Base-by-base conservation (phyloP, 1,140 invertebrate genomes). In the Leptinotarsa defecta region DNA sequence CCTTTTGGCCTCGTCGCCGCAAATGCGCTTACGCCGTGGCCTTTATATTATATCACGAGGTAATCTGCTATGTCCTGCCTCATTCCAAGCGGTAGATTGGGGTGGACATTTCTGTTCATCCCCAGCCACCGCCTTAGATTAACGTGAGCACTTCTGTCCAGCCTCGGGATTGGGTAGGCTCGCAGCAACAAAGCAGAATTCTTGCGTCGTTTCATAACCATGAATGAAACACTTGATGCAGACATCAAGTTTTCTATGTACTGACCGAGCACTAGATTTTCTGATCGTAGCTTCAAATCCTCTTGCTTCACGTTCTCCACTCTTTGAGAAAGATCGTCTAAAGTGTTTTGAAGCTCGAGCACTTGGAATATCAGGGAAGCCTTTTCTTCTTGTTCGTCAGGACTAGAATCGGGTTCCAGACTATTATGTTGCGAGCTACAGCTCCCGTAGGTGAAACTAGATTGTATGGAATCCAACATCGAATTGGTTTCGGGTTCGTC, bases 211-310 rank as follows among this genome's bases (percentile, higher is more conserved):
- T 24, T 24, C 4, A 24, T 24, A 24, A 24, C 24, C 24, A 24
- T 24, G 24, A 0, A 24, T 24, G 24, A 99, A 27, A 99, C 96
- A 86, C 95, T 98, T 11, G 96, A 98, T n/a, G 98, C 97, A 22
- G 96, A 96, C 98, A 99, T 99, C 76, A 99, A 89, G 89, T 99
- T 99, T 86, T 99, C 97, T 82, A 99, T 99, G 83, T 99, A 99
- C 85, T 99, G 97, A 1, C 97, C 97, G 61, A 99, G 86, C 4
- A 99, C 98, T 89, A 99, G 97, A 88, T 99, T 99, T 88, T 99
- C 98, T 19, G 97, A 99, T 78, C 96, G 92, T 71, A 99, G 87
- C 87, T 99, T 99, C 27, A 99, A 87, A 87, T 99, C 99, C 87
- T 99, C 98, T 87, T 99, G 98, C 86, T 99, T 99, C 0, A 99